Base-by-base conservation (phyloP, 2,113 vertebrate genomes). In the Carassius carassius region DNA sequence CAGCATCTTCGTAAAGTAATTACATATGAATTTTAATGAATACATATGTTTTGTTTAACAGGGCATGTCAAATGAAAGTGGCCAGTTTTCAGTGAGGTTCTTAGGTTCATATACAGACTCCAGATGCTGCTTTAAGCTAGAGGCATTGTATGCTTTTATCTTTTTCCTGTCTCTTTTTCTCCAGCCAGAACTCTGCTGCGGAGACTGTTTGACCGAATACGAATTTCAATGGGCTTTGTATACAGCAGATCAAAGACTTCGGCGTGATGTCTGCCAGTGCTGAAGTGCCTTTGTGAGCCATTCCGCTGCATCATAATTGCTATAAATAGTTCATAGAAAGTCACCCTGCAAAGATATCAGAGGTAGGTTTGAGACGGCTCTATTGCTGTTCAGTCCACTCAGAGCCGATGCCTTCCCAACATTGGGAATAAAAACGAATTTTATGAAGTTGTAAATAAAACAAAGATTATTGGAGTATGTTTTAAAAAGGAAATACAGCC, bases 11-110 rank as follows among this genome's bases (percentile, higher is more conserved):
- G 4, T 35, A 44, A 44, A 44, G 10, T 44, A 72, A 72, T 44
- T n/a, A 72, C 2, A n/a, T 70, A 35, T 25, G 12, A 67, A 19
- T 2, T 72, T n/a, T n/a, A n/a, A n/a, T n/a, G n/a, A n/a, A n/a
- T n/a, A n/a, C n/a, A n/a, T n/a, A n/a, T n/a, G n/a, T n/a, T 69
- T 63, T 41, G 44, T 80, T 72, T 87, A 77, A 88, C 87, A 85
- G 47, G 90, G 85, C 87, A 83, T 82, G 87, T 88, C 90, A 88
- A 90, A 87, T 89, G 91, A 90, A 86, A 17, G 62, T 87, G 88
- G 89, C 81, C 60, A 62, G 41, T 76, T 83, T 75, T 86, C 54
- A 83, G 23, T 65, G 77, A 83, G 77, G 56, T 44, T 75, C 2
- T 85, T 75, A 82, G 54, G 54, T 72, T 56, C 23, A 83, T 75